phyloP scores from a whole-genome alignment of 1,140 invertebrate species.

The Neodiprion virginianus region DNA sequence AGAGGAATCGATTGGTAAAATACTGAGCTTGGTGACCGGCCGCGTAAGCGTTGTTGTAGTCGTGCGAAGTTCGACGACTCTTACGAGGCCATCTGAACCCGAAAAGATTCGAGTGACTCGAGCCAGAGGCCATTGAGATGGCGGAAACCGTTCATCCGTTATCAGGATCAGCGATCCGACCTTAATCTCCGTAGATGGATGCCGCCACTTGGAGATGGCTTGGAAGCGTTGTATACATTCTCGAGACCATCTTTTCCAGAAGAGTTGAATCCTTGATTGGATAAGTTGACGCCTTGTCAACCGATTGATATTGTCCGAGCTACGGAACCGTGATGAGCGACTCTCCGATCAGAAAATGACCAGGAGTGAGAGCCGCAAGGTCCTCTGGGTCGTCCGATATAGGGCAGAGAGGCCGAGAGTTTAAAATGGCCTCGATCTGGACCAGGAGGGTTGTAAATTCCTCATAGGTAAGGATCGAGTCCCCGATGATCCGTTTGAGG shows the following conservation, averaged over 20 bases:
- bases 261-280: conserved; percentile 10
- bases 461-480: conserved; percentile 31
- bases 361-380: conserved; percentile 29
- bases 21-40: too few species aligned
- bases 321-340: conserved; percentile 25
- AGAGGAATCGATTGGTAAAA: too few species aligned
- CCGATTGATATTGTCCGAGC: background rate
- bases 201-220: conserved; percentile 27
- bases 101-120: background rate
- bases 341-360: conserved; percentile 41
- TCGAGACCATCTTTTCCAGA: conserved; percentile 19
- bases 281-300: conserved; percentile 19
- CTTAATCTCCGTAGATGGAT: conserved; percentile 12
- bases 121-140: conserved; percentile 24
- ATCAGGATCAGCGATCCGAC: conserved; percentile 29
- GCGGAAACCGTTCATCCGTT: conserved; percentile 29
- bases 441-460: conserved; percentile 31
- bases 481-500: conserved; percentile 29
- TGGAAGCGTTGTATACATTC: conserved; percentile 18
- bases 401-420: conserved; percentile 32
- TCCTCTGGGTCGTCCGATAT: conserved; percentile 26
- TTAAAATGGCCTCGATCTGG: conserved; percentile 40
- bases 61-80: too few species aligned
- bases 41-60: too few species aligned
- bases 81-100: too few species aligned